Evolutionary conservation across 2,888 invertebrate species (phyloP).

Genomic region (Polydrusus tereticollis): DNA sequence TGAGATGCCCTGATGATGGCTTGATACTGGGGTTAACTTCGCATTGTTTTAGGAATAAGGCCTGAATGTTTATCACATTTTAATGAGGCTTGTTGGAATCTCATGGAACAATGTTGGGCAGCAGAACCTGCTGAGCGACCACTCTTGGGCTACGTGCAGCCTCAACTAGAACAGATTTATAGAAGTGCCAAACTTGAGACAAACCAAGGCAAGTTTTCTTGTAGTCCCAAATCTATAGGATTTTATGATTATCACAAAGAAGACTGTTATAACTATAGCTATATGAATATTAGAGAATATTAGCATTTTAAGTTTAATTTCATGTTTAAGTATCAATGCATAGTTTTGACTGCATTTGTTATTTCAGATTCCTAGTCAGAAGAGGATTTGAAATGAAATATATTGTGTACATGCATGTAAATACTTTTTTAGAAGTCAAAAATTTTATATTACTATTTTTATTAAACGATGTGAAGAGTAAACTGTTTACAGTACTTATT

Average conservation of each 20-base stretch:
- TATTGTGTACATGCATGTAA: constrained; percentile 41
- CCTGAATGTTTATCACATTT: constrained; percentile 84
- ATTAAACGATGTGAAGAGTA: constrained; percentile 34
- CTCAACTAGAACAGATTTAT: constrained; percentile 73
- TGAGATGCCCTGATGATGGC: too few species aligned
- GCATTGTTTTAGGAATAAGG: constrained; percentile 74
- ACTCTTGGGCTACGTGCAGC: constrained; percentile 83
- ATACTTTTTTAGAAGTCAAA: constrained; percentile 25
- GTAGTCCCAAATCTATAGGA: constrained; percentile 31
- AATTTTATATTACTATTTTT: constrained; percentile 41
- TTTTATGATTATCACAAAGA: constrained; percentile 15
- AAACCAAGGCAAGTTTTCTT: constrained; percentile 55
- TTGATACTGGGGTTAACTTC: too few species aligned
- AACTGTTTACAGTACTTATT: constrained; percentile 6
- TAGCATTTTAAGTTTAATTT: constrained; percentile 3
- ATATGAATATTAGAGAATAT: constrained; percentile 38
- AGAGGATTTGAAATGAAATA: constrained; percentile 50
- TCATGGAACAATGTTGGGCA: constrained; percentile 89
- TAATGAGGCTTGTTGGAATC: constrained; percentile 83
- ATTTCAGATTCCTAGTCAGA: constrained; percentile 54
- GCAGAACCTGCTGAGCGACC: constrained; percentile 81
- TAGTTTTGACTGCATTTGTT: constrained; percentile 42
- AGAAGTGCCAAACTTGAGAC: constrained; percentile 54
- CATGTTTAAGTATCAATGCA: constrained; percentile 4
- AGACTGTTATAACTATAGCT: constrained; percentile 29